Percentiles rank a stretch among this genome's conserved stretches.
phyloP scores from a whole-genome alignment of 1,140 invertebrate species.

The Drosophila sechellia region DNA sequence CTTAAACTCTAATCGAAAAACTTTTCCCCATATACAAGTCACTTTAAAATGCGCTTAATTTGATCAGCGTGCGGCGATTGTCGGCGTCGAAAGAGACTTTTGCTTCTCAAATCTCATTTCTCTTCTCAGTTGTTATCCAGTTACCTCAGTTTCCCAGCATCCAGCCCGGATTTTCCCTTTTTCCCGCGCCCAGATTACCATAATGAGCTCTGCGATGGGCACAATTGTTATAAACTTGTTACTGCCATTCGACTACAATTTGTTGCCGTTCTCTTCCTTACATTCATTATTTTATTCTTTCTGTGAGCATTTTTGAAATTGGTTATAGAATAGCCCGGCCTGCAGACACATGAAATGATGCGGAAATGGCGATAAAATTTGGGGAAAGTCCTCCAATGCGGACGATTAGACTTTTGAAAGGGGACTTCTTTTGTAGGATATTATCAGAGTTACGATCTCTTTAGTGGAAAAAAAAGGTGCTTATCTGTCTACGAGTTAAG shows the following conservation, averaged over 20 bases:
- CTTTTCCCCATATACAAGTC: constrained; percentile 82
- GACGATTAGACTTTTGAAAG: constrained; percentile 18
- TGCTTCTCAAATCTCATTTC: constrained; percentile 25
- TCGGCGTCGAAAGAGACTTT: constrained; percentile 33
- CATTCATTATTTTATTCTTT: constrained; percentile 39
- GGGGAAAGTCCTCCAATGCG: constrained; percentile 32
- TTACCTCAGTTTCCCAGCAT: constrained; percentile 20
- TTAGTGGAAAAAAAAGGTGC: not conserved
- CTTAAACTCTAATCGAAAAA: constrained; percentile 83
- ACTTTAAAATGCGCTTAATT: constrained; percentile 83
- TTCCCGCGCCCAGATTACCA: constrained; percentile 66
- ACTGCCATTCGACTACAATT: constrained; percentile 71
- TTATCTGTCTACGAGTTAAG: not conserved
- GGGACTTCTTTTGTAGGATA: not conserved
- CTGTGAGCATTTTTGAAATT: constrained; percentile 37
- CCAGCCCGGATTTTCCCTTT: constrained; percentile 12
- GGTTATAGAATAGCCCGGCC: constrained; percentile 27
- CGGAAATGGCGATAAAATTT: constrained; percentile 36
- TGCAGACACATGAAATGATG: constrained; percentile 33
- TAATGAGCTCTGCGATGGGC: constrained; percentile 66
- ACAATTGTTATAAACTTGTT: constrained; percentile 73
- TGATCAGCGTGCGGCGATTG: constrained; percentile 80
- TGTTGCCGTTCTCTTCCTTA: constrained; percentile 33
- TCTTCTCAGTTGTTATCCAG: constrained; percentile 16
- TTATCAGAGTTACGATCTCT: not conserved